Evolutionary conservation across 1,140 invertebrate species (phyloP), one percentile per base, ranked within the genome.

Genomic region (Hycleus cichorii): DNA sequence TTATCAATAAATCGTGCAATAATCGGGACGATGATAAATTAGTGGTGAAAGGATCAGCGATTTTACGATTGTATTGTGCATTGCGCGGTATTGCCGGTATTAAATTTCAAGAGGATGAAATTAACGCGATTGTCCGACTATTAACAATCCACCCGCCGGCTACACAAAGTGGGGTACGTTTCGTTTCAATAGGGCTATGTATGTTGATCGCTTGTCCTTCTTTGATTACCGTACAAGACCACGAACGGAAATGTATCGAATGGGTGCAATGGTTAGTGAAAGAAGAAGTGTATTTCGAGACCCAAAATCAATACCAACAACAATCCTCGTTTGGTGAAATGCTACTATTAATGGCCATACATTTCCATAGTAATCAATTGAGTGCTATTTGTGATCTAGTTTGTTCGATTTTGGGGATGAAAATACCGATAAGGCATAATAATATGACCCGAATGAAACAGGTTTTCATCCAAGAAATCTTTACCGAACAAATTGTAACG

Each of bases 401-500:
- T 0, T 95, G 92, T 69, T 86, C 91, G 6, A 97, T 94, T 10
- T 76, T 98, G 0, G 93, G 93, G 1, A 97, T 98, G 92, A 94
- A 95, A 74, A 89, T 97, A 63, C 84, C 89, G 0, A 93, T 96
- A 4, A 79, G 95, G 49, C 89, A 91, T 0, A 96, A 94, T 71
- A 93, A 91, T 68, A 83, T 97, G 60, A 88, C 88, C 0, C 80
- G 91, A 49, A 93, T 98, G 75, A 95, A 95, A 69, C 89, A 92
- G 66, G 92, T 97, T 27, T 97, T 98, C 68, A 97, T 91, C 2
- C 92, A 95, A 68, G 94, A 98, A 71, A 92, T 98, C 62, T 98
- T 98, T 72, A 97, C 93, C 1, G 95, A 98, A 75, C 93, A 97
- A 79, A 93, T 97, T 39, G 93, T 98, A 1, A 94, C 95, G 0